Conservation (phyloP, 2,797 vertebrate species). For the Astyanax mexicanus region DNA sequence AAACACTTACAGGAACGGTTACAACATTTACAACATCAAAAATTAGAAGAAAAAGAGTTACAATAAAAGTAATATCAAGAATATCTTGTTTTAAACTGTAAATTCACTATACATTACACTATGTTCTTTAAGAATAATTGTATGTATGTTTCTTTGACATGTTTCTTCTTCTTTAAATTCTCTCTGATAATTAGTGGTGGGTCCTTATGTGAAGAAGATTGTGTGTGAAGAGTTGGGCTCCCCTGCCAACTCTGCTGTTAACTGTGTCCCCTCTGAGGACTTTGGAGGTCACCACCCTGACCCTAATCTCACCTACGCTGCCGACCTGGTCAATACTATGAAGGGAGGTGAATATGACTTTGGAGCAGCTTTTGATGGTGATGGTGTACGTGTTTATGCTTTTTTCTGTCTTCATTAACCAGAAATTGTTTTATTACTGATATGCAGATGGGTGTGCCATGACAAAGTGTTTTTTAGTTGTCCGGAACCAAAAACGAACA, state of each 20-base stretch:
- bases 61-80: too few relatives aligned
- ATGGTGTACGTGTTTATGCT: conserved; percentile 84
- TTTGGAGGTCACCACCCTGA: conserved; percentile 98
- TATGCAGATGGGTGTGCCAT: neutral
- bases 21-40: too few relatives aligned
- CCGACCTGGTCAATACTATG: conserved; percentile 94
- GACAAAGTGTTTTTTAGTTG: too few relatives aligned
- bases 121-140: too few relatives aligned
- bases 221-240: conserved; percentile 96
- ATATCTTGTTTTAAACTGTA: too few relatives aligned
- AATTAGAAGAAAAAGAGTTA: too few relatives aligned
- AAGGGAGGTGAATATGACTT: conserved; percentile 95
- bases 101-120: too few relatives aligned
- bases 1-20: too few relatives aligned
- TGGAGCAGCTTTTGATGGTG: conserved; percentile 97
- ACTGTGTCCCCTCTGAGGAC: conserved; percentile 92
- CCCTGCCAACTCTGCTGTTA: conserved; percentile 91
- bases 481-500: too few relatives aligned
- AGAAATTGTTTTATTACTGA: neutral
- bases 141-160: neutral
- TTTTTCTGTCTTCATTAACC: neutral
- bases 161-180: neutral
- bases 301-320: conserved; percentile 96
- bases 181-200: conserved; percentile 83
- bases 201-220: conserved; percentile 96